A percentile compares a stretch with the other conserved stretches of the same genome.
phyloP scores from a whole-genome alignment of 2,113 vertebrate genomes.

The Nyctereutes procyonoides region DNA sequence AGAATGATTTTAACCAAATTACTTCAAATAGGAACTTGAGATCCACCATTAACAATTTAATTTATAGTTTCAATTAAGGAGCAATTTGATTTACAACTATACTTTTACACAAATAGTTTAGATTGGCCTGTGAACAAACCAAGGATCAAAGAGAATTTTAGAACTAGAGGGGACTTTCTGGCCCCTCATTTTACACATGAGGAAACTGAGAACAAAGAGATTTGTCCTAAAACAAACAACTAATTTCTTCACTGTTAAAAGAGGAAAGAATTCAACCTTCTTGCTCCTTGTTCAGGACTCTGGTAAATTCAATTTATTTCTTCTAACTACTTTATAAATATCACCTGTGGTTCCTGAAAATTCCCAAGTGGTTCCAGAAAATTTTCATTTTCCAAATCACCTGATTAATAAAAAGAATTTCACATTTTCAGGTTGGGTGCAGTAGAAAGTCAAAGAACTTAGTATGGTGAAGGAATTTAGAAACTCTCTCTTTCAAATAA shows the following conservation, averaged over 20 bases:
- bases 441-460: constrained; percentile 6
- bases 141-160: not conserved
- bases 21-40: not conserved
- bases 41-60: not conserved
- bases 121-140: not conserved
- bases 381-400: constrained; percentile 48
- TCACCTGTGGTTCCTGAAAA: not conserved
- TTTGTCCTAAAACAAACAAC: not conserved
- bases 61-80: not conserved
- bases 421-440: not conserved
- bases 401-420: constrained; percentile 43
- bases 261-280: not conserved
- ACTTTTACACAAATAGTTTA: constrained; percentile 10
- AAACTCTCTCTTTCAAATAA: not conserved
- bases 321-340: constrained; percentile 33
- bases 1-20: not conserved
- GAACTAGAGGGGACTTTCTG: not conserved
- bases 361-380: not conserved
- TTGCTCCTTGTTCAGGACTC: not conserved
- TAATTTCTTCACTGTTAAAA: not conserved
- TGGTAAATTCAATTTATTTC: not conserved
- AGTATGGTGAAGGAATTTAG: constrained; percentile 11
- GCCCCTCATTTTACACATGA: not conserved
- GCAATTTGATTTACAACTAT: constrained; percentile 5
- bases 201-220: constrained; percentile 32